phyloP scores from a whole-genome alignment of 1,140 invertebrate species.

The Pentalonia nigronervosa region DNA sequence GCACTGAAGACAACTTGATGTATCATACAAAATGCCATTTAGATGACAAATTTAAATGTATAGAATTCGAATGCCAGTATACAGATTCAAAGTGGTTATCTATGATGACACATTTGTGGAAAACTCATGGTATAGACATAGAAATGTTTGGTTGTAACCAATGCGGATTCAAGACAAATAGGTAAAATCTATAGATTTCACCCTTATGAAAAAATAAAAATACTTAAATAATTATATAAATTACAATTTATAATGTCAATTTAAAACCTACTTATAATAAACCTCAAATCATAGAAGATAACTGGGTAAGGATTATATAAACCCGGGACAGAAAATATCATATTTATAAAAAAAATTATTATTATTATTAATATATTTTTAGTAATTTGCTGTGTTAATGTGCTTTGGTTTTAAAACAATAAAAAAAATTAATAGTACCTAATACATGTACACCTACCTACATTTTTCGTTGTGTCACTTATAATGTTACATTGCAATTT shows the following conservation, averaged over 20 bases:
- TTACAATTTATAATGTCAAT: too few relatives aligned
- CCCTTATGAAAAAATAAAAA: not conserved
- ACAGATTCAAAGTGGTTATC: constrained; percentile 67
- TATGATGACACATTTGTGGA: constrained; percentile 80
- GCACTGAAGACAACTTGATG: constrained; percentile 1
- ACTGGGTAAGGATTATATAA: not conserved
- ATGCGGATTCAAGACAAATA: constrained; percentile 71
- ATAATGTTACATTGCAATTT: too few relatives aligned
- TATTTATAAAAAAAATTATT: too few relatives aligned
- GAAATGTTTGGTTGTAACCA: constrained; percentile 76
- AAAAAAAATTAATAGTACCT: too few relatives aligned
- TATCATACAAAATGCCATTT: constrained; percentile 38
- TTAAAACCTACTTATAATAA: too few relatives aligned
- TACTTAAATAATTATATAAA: too few relatives aligned
- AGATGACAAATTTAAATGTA: constrained; percentile 21
- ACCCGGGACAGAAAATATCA: not conserved
- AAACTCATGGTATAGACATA: constrained; percentile 76
- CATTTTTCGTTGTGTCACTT: too few relatives aligned
- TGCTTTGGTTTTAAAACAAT: too few relatives aligned
- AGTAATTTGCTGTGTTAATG: too few relatives aligned
- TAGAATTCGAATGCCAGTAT: constrained; percentile 42
- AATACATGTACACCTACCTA: too few relatives aligned
- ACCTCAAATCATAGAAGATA: not conserved
- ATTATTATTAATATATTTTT: too few relatives aligned
- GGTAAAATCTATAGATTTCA: constrained; percentile 52